Conservation (phyloP, 92 coral and sea anemone species). For the Porites divaricata region DNA sequence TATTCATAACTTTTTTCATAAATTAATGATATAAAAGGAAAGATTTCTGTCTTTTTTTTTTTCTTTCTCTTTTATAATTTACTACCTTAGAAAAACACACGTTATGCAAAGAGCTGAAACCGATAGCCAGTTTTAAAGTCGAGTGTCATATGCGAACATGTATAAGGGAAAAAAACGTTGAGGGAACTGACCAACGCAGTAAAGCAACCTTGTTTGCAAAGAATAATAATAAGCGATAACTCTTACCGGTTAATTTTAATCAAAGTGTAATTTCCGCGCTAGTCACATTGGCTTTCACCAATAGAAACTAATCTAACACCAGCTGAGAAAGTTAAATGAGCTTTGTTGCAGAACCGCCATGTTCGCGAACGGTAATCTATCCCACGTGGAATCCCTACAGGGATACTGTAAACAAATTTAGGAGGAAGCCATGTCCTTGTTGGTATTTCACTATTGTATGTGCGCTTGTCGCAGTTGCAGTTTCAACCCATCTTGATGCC, state of each 20-base stretch:
- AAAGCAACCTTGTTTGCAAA: not conserved
- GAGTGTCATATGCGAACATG: not conserved
- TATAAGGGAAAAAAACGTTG: not conserved
- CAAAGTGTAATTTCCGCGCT: not conserved
- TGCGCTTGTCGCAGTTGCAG: too few species aligned
- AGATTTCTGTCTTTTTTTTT: too few species aligned
- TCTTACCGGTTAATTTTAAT: not conserved
- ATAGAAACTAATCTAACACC: conserved; percentile 30
- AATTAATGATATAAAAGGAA: too few species aligned
- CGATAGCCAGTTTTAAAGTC: too few species aligned
- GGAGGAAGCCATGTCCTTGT: too few species aligned
- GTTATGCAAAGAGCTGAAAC: too few species aligned
- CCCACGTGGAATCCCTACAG: conserved; percentile 41
- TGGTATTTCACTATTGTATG: too few species aligned
- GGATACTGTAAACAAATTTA: not conserved
- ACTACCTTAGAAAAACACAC: too few species aligned
- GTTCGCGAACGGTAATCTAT: conserved; percentile 27
- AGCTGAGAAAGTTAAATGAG: conserved; percentile 12
- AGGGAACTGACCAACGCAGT: not conserved
- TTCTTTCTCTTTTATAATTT: too few species aligned
- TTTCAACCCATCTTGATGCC: too few species aligned
- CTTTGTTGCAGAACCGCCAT: conserved; percentile 8
- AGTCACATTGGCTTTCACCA: not conserved
- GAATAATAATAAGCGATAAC: not conserved
- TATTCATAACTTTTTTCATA: too few species aligned